Evolutionary conservation across 1,140 invertebrate genomes (phyloP), one percentile per base, ranked within the genome.

Genomic region (Theocolax elegans): DNA sequence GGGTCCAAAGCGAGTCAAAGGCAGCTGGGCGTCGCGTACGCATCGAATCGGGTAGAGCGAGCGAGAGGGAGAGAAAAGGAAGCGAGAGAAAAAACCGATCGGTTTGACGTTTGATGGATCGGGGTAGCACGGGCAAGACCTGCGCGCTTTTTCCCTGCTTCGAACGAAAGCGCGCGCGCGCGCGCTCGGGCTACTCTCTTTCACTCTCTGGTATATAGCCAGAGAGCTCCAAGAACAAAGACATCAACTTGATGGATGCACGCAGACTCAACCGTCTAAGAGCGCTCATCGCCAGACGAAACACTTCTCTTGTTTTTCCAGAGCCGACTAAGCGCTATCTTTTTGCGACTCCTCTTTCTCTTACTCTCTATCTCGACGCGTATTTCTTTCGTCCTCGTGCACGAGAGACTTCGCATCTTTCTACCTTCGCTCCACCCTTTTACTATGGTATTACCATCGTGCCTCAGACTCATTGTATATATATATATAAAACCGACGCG

Each of bases 31-130:
- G 38, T 48, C 40, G 72, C 74, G 67, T 74, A 72, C 75, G 75
- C 72, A 71, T 73, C 66, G 71, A 75, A 74, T 74, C 74, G 46
- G 2, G 19, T 15, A 21, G 31, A 23, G 54, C 35, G 38, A n/a
- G 35, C 3, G 49, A 60, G 68, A 70, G 42, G 40, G 64, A 51
- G 40, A 51, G 48, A 49, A 62, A 25, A 27, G 48, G 17, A 23
- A 64, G 58, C 17, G 67, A 53, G 42, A 76, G 72, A 81, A 81
- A 80, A 77, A 79, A 74, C 73, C 74, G 76, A 82, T 82, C 76
- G 75, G 73, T 12, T 17, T 79, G 80, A 78, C 82, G 74, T 81
- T 82, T 83, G 82, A 83, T 77, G 76, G 77, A 83, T 83, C 74
- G 79, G 48, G 46, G 17, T 25, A 23, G n/a, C 4, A 19, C 12